Conservation (phyloP, 2,797 vertebrate genomes). For the Cephalopachus bancanus region DNA sequence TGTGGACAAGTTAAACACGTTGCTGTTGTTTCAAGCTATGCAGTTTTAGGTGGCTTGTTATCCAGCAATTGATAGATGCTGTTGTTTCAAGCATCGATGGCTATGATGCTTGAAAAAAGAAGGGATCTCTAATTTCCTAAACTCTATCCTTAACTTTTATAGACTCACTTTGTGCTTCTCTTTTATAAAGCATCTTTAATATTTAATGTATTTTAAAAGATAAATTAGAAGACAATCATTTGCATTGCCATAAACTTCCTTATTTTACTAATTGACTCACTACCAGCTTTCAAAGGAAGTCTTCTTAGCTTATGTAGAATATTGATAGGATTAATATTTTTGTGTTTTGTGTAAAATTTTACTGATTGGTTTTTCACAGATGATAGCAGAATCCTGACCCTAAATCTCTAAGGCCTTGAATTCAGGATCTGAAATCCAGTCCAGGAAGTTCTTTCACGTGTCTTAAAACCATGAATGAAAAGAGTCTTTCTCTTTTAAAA, state of each 20-base stretch:
- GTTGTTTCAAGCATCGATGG: background rate
- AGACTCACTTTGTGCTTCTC: background rate
- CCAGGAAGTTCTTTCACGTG: background rate
- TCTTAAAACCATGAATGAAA: background rate
- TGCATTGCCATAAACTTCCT: background rate
- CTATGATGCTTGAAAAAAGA: background rate
- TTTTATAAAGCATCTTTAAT: background rate
- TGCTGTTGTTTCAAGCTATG: background rate
- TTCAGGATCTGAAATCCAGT: conserved; percentile 8
- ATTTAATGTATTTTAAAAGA: background rate
- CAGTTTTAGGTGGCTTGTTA: background rate
- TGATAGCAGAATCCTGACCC: background rate
- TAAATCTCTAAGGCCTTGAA: background rate
- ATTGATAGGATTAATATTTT: background rate
- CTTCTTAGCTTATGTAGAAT: background rate
- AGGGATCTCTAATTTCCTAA: background rate
- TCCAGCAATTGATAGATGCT: background rate
- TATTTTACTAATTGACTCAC: background rate
- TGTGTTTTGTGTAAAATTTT: background rate
- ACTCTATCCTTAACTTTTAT: background rate
- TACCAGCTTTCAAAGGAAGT: background rate
- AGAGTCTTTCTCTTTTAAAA: background rate
- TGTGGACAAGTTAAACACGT: background rate
- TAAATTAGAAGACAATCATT: background rate
- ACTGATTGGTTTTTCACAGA: background rate